These are phyloP conservation scores for Lineus longissimus DNA, from an alignment of 1,140 invertebrate species.

Conservation along the genomic window DNA sequence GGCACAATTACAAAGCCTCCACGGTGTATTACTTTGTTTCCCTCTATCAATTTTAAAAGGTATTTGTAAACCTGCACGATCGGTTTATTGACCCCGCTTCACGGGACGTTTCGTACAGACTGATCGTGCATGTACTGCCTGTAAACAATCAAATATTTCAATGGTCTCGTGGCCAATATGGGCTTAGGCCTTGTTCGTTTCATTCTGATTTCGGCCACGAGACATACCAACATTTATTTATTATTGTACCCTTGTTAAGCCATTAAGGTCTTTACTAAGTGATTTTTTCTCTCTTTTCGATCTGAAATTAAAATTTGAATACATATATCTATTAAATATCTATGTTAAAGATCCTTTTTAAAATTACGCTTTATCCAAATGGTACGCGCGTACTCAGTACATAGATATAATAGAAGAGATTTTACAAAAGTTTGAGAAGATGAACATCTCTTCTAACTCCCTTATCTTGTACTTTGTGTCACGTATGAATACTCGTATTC, in stretches of 20 bases:
- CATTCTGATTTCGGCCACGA: slow-evolving; percentile 1
- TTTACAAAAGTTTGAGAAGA: too few species aligned
- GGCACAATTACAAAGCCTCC: neutral
- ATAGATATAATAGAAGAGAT: too few species aligned
- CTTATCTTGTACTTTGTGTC: too few species aligned
- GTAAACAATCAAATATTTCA: neutral
- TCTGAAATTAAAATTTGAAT: too few species aligned
- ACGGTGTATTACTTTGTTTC: neutral
- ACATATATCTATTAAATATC: too few species aligned
- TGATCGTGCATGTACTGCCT: slow-evolving; percentile 6
- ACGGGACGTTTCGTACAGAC: neutral
- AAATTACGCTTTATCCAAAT: too few species aligned
- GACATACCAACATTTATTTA: slow-evolving; percentile 12
- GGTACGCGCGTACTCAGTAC: too few species aligned
- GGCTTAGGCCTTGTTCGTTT: neutral
- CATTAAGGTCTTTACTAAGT: neutral
- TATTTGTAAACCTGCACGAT: neutral
- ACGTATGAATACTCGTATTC: too few species aligned
- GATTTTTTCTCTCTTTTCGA: too few species aligned
- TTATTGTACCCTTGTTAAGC: neutral
- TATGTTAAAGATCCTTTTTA: too few species aligned
- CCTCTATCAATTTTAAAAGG: slow-evolving; percentile 3
- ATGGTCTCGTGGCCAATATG: too few species aligned
- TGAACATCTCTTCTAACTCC: too few species aligned
- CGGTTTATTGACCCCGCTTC: slow-evolving; percentile 4